phyloP scores from a whole-genome alignment of 2,888 invertebrate genomes.

The Uropetala carovei region DNA sequence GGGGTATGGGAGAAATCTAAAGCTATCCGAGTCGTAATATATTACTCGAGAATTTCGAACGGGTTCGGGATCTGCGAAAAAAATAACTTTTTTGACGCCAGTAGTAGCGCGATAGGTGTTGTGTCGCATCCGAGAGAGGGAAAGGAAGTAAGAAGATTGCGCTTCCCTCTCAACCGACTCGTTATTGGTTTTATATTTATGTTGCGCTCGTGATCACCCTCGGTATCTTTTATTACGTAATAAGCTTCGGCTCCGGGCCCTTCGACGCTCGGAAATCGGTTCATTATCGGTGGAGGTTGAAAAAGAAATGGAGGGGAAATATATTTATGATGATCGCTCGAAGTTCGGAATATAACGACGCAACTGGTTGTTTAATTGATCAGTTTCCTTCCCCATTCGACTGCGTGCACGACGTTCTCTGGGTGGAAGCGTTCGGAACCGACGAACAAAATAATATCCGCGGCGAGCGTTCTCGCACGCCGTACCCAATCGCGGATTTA shows the following conservation, averaged over 20 bases:
- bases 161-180: constrained; percentile 22
- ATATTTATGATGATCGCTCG: constrained; percentile 43
- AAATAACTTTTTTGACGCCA: neutral
- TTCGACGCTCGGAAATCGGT: constrained; percentile 51
- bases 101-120: constrained; percentile 23
- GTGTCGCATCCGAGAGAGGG: neutral
- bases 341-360: constrained; percentile 43
- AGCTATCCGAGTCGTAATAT: constrained; percentile 30
- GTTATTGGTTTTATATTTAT: constrained; percentile 36
- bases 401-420: neutral
- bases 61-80: neutral
- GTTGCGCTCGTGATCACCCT: constrained; percentile 44
- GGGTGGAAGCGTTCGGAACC: neutral
- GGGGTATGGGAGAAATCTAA: constrained; percentile 7
- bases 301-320: neutral
- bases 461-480: neutral
- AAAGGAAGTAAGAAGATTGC: constrained; percentile 24
- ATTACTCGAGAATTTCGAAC: constrained; percentile 17
- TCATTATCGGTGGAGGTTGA: constrained; percentile 47
- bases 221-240: constrained; percentile 56
- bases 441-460: neutral
- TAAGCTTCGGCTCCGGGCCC: constrained; percentile 16
- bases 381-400: neutral
- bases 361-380: constrained; percentile 52
- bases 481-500: constrained; percentile 10